A percentile compares a stretch with the other conserved stretches of the same genome.
Evolutionary conservation across 2,797 vertebrate genomes (phyloP).

Genomic region (Lepidocolaptes lacrymiger): DNA sequence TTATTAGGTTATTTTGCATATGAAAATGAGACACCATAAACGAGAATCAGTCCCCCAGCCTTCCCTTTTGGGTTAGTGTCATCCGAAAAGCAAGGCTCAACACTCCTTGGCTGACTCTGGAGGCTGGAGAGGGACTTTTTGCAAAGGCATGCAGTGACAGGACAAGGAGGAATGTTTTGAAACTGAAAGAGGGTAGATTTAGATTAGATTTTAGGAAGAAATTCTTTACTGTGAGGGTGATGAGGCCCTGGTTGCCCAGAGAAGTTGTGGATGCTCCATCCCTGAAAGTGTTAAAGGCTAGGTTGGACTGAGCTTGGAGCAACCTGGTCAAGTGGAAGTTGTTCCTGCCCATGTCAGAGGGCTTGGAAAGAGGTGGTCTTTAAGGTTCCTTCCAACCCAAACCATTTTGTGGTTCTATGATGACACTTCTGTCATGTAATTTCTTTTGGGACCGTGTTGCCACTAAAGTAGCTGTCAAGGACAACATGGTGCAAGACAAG

Average conservation of each 20-base stretch:
- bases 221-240: not conserved
- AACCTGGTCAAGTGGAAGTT: rapidly evolving
- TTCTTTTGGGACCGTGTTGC: not conserved
- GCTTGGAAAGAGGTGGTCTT: rapidly evolving
- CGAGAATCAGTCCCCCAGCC: rapidly evolving
- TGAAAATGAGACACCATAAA: not conserved
- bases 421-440: not conserved
- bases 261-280: not conserved
- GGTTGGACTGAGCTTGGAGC: rapidly evolving
- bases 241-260: not conserved
- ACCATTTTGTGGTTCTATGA: not conserved
- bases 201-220: not conserved
- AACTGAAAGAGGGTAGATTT: not conserved
- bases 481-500: rapidly evolving
- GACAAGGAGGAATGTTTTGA: not conserved
- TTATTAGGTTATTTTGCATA: not conserved
- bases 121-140: not conserved
- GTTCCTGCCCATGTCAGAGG: too few species aligned
- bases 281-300: not conserved
- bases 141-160: not conserved
- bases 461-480: not conserved
- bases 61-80: not conserved
- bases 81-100: not conserved
- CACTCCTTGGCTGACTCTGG: not conserved
- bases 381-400: not conserved